These are phyloP conservation scores for Drosophila pandora DNA, from an alignment of 1,140 invertebrate species.

Conservation along the genomic window DNA sequence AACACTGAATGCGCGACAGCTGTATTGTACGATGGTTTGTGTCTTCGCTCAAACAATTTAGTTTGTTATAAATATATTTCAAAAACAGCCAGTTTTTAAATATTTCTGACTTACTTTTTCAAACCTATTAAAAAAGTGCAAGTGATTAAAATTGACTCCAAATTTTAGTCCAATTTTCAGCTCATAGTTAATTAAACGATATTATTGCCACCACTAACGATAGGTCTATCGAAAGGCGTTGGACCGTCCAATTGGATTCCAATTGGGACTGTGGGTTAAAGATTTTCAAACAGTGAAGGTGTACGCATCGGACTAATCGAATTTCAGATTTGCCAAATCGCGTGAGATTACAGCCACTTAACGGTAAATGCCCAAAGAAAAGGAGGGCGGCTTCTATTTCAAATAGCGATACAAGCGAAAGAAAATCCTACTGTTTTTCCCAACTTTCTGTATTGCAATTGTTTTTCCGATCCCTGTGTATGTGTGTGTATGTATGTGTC, in stretches of 20 bases:
- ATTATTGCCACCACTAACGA: neutral
- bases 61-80: too few species aligned
- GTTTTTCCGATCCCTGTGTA: conserved; percentile 25
- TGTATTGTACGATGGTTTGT: too few species aligned
- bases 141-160: too few species aligned
- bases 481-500: conserved; percentile 30
- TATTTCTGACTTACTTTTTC: too few species aligned
- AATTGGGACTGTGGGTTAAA: conserved; percentile 1
- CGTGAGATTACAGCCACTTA: conserved; percentile 31
- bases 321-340: conserved; percentile 16
- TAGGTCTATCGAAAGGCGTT: neutral
- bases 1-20: too few species aligned
- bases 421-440: conserved; percentile 26
- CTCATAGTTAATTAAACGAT: too few species aligned
- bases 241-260: neutral
- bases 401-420: neutral
- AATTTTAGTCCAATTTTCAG: too few species aligned
- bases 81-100: too few species aligned
- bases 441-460: conserved; percentile 42
- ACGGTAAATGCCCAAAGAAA: conserved; percentile 21
- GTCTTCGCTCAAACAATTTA: too few species aligned
- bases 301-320: neutral
- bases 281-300: conserved; percentile 5
- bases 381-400: conserved; percentile 12
- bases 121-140: too few species aligned